Evolutionary conservation across 1,140 invertebrate genomes (phyloP).

Genomic region (Nymphalis io): DNA sequence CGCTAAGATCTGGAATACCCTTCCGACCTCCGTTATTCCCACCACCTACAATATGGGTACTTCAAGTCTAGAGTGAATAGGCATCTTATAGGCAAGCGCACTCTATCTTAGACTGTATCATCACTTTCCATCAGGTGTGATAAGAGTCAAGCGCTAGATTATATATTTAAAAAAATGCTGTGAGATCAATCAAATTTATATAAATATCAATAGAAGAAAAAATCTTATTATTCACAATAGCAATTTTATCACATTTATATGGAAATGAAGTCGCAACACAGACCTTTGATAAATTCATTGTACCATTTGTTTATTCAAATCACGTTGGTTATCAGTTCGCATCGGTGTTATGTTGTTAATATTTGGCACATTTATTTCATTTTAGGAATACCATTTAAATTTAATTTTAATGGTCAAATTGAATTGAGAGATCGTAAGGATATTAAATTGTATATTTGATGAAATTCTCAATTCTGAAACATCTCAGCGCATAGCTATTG

Average conservation of each 20-base stretch:
- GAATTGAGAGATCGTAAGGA: slow-evolving; percentile 6
- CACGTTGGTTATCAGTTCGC: slow-evolving; percentile 42
- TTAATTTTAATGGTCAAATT: slow-evolving; percentile 22
- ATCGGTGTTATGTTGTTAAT: slow-evolving; percentile 36
- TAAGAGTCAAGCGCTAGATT: too few relatives aligned
- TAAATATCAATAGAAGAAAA: slow-evolving; percentile 1
- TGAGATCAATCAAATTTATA: not conserved
- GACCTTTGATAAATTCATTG: slow-evolving; percentile 52
- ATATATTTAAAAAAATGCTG: not conserved
- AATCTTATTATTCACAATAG: slow-evolving; percentile 33
- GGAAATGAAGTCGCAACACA: slow-evolving; percentile 33
- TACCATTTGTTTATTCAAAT: slow-evolving; percentile 51
- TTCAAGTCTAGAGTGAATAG: too few relatives aligned
- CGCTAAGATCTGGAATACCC: too few relatives aligned
- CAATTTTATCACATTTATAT: slow-evolving; percentile 36
- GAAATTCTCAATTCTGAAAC: not conserved
- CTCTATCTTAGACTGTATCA: too few relatives aligned
- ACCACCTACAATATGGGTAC: too few relatives aligned
- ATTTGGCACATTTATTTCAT: slow-evolving; percentile 35
- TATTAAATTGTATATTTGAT: slow-evolving; percentile 7
- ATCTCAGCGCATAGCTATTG: too few relatives aligned
- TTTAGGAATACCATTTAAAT: slow-evolving; percentile 23
- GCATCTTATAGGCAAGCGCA: too few relatives aligned
- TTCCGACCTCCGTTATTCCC: too few relatives aligned
- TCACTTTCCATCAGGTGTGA: too few relatives aligned